Conservation (phyloP, 2,113 vertebrate species). For the Eira barbara region DNA sequence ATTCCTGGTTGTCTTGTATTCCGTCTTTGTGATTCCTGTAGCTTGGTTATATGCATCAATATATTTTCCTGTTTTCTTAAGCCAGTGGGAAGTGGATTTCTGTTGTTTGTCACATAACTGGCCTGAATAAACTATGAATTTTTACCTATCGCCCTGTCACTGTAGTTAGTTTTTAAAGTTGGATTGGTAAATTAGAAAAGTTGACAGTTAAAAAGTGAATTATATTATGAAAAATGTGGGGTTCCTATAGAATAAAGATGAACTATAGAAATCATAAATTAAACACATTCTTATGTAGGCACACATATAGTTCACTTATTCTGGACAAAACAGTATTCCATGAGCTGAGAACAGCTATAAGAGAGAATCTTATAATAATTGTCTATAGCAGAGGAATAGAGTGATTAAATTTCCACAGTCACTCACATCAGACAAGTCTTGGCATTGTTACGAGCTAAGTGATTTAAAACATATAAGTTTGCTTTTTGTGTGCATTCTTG, state of each 20-base stretch:
- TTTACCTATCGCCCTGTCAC: not conserved
- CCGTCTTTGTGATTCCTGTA: not conserved
- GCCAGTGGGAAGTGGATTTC: not conserved
- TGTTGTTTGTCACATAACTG: not conserved
- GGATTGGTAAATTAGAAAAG: not conserved
- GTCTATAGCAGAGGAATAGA: not conserved
- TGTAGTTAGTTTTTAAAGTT: not conserved
- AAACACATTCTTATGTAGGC: not conserved
- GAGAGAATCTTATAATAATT: not conserved
- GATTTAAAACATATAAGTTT: not conserved
- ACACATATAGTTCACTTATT: not conserved
- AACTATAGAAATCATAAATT: not conserved
- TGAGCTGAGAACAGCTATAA: not conserved
- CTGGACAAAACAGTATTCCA: not conserved
- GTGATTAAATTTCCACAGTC: not conserved
- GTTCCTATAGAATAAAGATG: not conserved
- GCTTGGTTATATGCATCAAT: not conserved
- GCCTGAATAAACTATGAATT: not conserved
- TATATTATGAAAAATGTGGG: not conserved
- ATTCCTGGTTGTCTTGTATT: not conserved
- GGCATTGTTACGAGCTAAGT: not conserved
- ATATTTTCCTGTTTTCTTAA: not conserved
- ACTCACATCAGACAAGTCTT: not conserved
- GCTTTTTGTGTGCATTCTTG: not conserved
- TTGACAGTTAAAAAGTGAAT: not conserved